These are phyloP conservation scores for Ophion obscuratus DNA, from an alignment of 2,888 invertebrate genomes.

Conservation along the genomic window DNA sequence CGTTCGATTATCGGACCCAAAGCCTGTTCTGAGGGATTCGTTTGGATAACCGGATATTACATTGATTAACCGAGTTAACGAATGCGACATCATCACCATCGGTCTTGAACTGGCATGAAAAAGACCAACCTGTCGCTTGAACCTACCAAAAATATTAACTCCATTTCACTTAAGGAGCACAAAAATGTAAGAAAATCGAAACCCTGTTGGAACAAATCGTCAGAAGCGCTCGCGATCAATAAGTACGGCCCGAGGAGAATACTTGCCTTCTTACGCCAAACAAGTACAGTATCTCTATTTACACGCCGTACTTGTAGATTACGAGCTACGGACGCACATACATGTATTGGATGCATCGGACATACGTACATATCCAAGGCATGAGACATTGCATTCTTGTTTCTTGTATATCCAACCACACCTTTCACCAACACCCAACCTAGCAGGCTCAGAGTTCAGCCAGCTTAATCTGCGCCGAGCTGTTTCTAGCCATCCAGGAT, in stretches of 20 bases:
- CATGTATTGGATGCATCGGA: neutral
- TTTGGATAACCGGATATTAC: too few species aligned
- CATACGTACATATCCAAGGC: conserved; percentile 47
- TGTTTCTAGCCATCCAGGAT: conserved; percentile 33
- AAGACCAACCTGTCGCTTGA: too few species aligned
- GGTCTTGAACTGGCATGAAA: too few species aligned
- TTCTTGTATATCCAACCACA: conserved; percentile 81
- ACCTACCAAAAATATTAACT: too few species aligned
- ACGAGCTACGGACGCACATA: conserved; percentile 33
- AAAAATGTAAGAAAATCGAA: neutral
- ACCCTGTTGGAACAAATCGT: neutral
- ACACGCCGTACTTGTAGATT: conserved; percentile 11
- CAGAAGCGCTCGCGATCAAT: conserved; percentile 14
- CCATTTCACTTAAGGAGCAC: neutral
- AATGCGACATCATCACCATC: too few species aligned
- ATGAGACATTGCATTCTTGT: conserved; percentile 81
- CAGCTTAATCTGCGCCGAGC: conserved; percentile 46
- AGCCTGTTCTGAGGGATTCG: too few species aligned
- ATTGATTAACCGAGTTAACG: too few species aligned
- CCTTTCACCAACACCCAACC: conserved; percentile 82
- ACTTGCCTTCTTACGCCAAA: conserved; percentile 47
- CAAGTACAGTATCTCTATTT: conserved; percentile 1
- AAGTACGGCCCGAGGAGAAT: conserved; percentile 27
- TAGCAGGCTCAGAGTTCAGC: conserved; percentile 60
- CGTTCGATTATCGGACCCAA: too few species aligned